Conservation (phyloP, 2,113 vertebrate genomes). For the Erythrocercus mccallii region DNA sequence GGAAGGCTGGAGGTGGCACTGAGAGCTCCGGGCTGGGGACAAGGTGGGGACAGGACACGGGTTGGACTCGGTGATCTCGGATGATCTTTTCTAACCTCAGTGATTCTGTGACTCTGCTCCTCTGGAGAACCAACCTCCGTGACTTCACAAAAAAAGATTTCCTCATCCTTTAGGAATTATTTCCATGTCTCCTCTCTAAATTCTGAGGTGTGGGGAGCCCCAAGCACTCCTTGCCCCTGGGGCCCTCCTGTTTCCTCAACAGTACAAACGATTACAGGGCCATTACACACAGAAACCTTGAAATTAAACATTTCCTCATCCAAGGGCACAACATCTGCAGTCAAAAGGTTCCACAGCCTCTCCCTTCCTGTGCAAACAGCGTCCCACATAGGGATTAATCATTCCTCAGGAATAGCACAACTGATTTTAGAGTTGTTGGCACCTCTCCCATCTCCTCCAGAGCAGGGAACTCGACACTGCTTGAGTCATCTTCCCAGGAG, state of each 20-base stretch:
- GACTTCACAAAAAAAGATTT: not conserved
- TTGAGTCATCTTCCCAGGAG: slow-evolving; percentile 21
- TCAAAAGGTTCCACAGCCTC: not conserved
- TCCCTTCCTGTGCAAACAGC: slow-evolving; percentile 36
- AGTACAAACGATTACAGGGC: not conserved
- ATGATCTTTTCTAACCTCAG: not conserved
- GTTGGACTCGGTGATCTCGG: rapidly evolving
- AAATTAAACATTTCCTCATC: not conserved
- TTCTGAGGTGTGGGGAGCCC: not conserved
- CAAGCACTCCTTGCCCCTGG: not conserved
- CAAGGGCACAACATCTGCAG: not conserved
- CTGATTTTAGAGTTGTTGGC: not conserved
- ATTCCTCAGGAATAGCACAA: not conserved
- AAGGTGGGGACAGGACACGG: not conserved
- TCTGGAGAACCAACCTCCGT: rapidly evolving
- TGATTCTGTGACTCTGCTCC: not conserved
- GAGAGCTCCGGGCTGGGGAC: not conserved
- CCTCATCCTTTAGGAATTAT: not conserved
- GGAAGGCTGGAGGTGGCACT: not conserved
- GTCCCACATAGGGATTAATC: not conserved
- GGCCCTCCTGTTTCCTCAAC: slow-evolving; percentile 10
- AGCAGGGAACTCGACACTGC: not conserved
- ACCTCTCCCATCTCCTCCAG: not conserved
- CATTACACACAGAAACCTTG: not conserved
- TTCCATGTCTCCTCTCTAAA: not conserved